Percentiles rank a stretch among this genome's conserved stretches.
These are phyloP conservation scores for Apantesis nais DNA, from an alignment of 2,888 invertebrate species.

Conservation along the genomic window DNA sequence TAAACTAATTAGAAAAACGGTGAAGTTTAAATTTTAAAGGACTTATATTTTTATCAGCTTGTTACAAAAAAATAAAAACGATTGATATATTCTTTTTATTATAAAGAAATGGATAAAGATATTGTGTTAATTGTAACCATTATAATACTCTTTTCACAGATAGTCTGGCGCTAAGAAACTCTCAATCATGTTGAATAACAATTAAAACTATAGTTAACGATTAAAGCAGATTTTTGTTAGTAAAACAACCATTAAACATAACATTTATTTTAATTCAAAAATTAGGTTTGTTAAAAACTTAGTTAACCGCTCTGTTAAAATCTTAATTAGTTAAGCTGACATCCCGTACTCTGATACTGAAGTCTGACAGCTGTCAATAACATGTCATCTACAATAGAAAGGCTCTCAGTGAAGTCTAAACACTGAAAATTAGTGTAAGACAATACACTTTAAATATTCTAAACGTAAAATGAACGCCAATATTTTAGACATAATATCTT, in stretches of 20 bases:
- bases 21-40: background rate
- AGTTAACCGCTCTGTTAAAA: too few species aligned
- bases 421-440: background rate
- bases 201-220: background rate
- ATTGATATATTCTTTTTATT: background rate
- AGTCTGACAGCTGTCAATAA: background rate
- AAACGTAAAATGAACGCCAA: background rate
- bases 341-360: background rate
- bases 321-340: background rate
- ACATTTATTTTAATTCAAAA: background rate
- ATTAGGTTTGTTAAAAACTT: background rate
- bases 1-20: background rate
- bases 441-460: background rate
- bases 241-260: background rate
- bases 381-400: background rate
- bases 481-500: background rate
- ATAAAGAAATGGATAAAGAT: background rate
- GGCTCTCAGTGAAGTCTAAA: background rate
- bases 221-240: background rate
- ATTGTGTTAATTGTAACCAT: background rate
- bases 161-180: background rate
- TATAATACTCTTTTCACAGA: background rate
- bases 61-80: background rate
- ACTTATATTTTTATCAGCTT: background rate
- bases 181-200: background rate